Evolutionary conservation across 2,888 invertebrate species (phyloP), one percentile per base, ranked within the genome.

Genomic region (Eupithecia inturbata): DNA sequence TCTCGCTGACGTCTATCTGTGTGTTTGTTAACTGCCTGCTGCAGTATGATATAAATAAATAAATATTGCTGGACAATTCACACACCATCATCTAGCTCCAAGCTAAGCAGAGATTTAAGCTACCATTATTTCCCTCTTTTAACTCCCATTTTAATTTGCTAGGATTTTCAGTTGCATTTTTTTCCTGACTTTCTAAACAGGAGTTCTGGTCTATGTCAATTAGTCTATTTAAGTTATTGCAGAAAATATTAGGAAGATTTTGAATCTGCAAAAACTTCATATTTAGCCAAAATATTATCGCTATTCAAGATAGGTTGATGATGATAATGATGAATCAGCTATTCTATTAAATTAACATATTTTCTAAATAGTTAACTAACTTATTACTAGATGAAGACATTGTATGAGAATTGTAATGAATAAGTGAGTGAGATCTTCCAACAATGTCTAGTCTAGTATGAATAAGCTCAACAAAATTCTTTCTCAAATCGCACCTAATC

Each of bases 1-100:
- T 31, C 66, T 36, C 68, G 31, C 67, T 67, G 62, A 73, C 68
- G 68, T 71, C 73, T 71, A 72, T 74, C 45, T 70, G 71, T 60
- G 26, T 36, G 60, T 71, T 74, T 60, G 7, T 60, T 64, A 36
- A 53, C 53, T 10, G n/a, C 9, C n/a, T 19, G 39, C 45, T 71
- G 71, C 60, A 74, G 60, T 71, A 71, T 68, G n/a, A 45, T 45
- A 19, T 7, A 14, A 6, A 45, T 45, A 45, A 41, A 41, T 39
- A 3, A 12, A 39, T 39, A 36, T 36, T 36, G 10, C 10, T 36
- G 36, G 36, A 36, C 36, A 36, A 31, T 31, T 36, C 36, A 36
- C 7, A 10, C 36, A 36, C 1, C 36, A 36, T 7, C 36, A 36
- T 10, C 36, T n/a, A n/a, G n/a, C n/a, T n/a, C n/a, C 5, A 9